phyloP scores from a whole-genome alignment of 2,797 vertebrate species.

The Lutjanus campechanus region DNA sequence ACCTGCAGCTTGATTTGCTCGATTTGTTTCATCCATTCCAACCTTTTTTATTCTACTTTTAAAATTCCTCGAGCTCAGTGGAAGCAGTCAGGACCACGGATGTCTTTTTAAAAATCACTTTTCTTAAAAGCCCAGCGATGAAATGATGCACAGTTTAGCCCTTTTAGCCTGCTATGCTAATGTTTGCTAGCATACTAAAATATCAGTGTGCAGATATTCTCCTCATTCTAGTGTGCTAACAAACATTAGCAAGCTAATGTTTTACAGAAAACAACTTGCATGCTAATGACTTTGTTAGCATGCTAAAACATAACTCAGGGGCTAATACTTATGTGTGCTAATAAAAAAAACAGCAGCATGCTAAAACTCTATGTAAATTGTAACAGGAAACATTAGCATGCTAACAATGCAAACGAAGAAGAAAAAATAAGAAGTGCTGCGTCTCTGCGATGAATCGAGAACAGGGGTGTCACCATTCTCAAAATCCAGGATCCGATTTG shows the following conservation, averaged over 20 bases:
- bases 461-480: too few relatives aligned
- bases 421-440: background rate
- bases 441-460: background rate
- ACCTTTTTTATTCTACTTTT: slow-evolving; percentile 25
- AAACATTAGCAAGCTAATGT: slow-evolving; percentile 19
- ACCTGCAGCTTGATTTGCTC: background rate
- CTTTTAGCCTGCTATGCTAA: slow-evolving; percentile 50
- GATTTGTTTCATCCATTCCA: slow-evolving; percentile 9
- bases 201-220: background rate
- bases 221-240: slow-evolving; percentile 12
- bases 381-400: slow-evolving; percentile 36
- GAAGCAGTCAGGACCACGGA: slow-evolving; percentile 11
- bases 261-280: slow-evolving; percentile 22
- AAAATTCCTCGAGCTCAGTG: slow-evolving; percentile 10
- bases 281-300: slow-evolving; percentile 62
- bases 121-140: background rate
- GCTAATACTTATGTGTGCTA: slow-evolving; percentile 40
- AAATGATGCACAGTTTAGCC: slow-evolving; percentile 26
- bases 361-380: slow-evolving; percentile 10
- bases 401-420: slow-evolving; percentile 40
- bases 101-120: slow-evolving; percentile 14
- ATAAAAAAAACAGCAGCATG: slow-evolving; percentile 44
- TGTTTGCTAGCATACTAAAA: slow-evolving; percentile 11
- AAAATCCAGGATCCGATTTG: too few relatives aligned
- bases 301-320: slow-evolving; percentile 59